These are phyloP conservation scores for Drosophila leonis DNA, from an alignment of 2,888 invertebrate genomes.

Conservation along the genomic window DNA sequence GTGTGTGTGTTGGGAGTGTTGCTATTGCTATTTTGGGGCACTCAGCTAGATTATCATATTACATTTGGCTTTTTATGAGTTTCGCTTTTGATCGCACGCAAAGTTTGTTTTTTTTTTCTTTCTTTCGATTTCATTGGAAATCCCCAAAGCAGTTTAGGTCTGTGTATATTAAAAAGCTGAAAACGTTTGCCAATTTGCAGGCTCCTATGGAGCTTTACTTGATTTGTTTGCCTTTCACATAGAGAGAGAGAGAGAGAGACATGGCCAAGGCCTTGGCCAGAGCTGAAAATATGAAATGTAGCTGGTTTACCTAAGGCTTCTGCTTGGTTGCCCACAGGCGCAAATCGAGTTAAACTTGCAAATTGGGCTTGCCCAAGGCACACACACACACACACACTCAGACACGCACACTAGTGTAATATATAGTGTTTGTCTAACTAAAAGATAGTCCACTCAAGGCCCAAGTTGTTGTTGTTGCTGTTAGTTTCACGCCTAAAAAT, in stretches of 20 bases:
- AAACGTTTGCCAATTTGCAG: slow-evolving; percentile 32
- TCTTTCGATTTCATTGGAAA: neutral
- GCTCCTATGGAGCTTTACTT: slow-evolving; percentile 39
- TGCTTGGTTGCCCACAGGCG: slow-evolving; percentile 44
- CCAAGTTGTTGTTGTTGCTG: slow-evolving; percentile 32
- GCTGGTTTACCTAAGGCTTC: slow-evolving; percentile 41
- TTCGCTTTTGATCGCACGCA: slow-evolving; percentile 24
- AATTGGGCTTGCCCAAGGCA: slow-evolving; percentile 29
- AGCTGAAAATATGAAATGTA: slow-evolving; percentile 27
- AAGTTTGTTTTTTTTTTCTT: neutral
- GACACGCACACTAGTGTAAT: slow-evolving; percentile 6
- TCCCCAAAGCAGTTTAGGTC: slow-evolving; percentile 21
- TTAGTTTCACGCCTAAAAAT: slow-evolving; percentile 51
- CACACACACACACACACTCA: slow-evolving; percentile 24
- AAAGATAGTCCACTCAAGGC: slow-evolving; percentile 37
- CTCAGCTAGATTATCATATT: slow-evolving; percentile 76
- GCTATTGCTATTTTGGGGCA: slow-evolving; percentile 43
- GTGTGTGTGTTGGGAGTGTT: slow-evolving; percentile 19
- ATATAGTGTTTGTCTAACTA: slow-evolving; percentile 47
- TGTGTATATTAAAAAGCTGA: slow-evolving; percentile 30
- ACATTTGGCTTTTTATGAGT: slow-evolving; percentile 60
- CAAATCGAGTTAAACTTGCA: slow-evolving; percentile 63
- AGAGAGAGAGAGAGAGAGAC: neutral
- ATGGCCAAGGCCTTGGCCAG: neutral
- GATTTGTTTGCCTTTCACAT: slow-evolving; percentile 59